Conservation (phyloP, 2,113 vertebrate genomes). For the Xenopus tropicalis region DNA sequence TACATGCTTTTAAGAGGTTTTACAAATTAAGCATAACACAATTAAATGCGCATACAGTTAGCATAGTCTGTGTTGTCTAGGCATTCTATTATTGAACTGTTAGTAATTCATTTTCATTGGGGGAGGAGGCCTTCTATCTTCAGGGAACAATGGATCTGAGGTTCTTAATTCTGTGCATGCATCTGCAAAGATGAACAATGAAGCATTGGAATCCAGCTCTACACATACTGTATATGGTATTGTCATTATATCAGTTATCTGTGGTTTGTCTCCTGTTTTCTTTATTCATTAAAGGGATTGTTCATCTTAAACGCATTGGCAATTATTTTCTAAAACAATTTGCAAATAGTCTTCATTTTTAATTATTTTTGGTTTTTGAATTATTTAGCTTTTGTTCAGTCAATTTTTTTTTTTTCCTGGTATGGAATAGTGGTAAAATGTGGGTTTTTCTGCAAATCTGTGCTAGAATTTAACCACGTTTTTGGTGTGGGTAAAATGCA, state of each 20-base stretch:
- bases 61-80: background rate
- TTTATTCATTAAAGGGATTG: no score
- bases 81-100: background rate
- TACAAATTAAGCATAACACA: background rate
- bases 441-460: no score
- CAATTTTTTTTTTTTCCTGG: no score
- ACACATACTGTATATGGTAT: background rate
- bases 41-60: background rate
- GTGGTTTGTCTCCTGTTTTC: no score
- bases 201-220: background rate
- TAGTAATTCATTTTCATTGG: background rate
- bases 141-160: background rate
- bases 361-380: no score
- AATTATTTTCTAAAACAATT: no score
- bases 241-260: background rate
- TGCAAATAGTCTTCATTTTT: no score
- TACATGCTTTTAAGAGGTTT: background rate
- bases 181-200: background rate
- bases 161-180: background rate
- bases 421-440: no score
- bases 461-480: no score
- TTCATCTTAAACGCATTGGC: no score
- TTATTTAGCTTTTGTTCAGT: no score
- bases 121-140: background rate
- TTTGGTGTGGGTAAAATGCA: no score